phyloP scores from a whole-genome alignment of 1,140 invertebrate genomes.

The Drosophila ironensis region DNA sequence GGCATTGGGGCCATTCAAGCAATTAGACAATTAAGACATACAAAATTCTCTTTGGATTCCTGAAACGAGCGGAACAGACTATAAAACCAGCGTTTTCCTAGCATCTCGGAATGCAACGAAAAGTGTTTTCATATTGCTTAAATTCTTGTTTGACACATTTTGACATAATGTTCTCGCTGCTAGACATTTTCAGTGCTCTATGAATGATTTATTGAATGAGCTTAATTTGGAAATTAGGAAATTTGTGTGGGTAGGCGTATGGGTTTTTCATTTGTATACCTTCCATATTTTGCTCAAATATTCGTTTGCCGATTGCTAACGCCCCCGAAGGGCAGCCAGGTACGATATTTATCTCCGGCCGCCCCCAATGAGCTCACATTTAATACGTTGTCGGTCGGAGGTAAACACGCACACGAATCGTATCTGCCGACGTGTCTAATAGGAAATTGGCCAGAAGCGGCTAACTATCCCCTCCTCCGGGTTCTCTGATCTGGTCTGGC shows the following conservation, averaged over 20 bases:
- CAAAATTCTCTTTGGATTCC: constrained; percentile 16
- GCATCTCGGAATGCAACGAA: neutral
- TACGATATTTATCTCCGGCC: constrained; percentile 34
- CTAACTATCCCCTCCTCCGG: constrained; percentile 20
- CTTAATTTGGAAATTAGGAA: constrained; percentile 4
- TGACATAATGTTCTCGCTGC: constrained; percentile 27
- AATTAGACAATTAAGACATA: constrained; percentile 41
- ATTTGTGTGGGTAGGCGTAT: constrained; percentile 10
- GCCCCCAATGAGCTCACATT: constrained; percentile 36
- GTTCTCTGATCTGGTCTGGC: constrained; percentile 19
- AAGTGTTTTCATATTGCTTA: constrained; percentile 30
- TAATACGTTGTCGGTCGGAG: constrained; percentile 29
- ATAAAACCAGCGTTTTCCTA: constrained; percentile 11
- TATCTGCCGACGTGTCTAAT: constrained; percentile 53
- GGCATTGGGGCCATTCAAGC: constrained; percentile 14
- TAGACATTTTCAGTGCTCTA: constrained; percentile 36
- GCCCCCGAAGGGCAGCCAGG: constrained; percentile 39
- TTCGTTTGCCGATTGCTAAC: constrained; percentile 25
- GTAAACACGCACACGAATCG: constrained; percentile 40
- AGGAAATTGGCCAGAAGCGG: constrained; percentile 44
- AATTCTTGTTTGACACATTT: constrained; percentile 40
- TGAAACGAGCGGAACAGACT: constrained; percentile 6
- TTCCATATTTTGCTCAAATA: constrained; percentile 22
- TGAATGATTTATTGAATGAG: constrained; percentile 32
- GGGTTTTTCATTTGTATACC: neutral